Percentiles rank a stretch among this genome's conserved stretches.
These are phyloP conservation scores for Drosophila anomalipes DNA, from an alignment of 2,888 invertebrate species.

Conservation along the genomic window DNA sequence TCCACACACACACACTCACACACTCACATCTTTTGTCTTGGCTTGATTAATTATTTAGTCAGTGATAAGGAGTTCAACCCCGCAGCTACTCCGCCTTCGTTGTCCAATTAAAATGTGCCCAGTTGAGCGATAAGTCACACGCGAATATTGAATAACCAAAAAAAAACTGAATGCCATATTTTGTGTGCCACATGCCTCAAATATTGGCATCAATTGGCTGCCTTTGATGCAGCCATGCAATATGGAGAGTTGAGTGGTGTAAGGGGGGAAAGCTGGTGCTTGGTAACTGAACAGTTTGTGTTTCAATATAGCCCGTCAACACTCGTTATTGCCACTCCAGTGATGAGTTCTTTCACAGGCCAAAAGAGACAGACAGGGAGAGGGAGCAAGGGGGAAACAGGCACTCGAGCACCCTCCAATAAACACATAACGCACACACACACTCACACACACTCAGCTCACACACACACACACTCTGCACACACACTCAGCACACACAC, in stretches of 20 bases:
- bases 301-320: constrained; percentile 69
- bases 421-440: constrained; percentile 17
- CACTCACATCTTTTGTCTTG: constrained; percentile 58
- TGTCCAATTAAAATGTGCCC: constrained; percentile 63
- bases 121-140: constrained; percentile 63
- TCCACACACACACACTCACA: constrained; percentile 10
- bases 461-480: constrained; percentile 11
- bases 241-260: not conserved
- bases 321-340: constrained; percentile 75
- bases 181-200: constrained; percentile 36
- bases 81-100: constrained; percentile 5
- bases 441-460: constrained; percentile 5
- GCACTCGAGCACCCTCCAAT: constrained; percentile 25
- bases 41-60: constrained; percentile 76
- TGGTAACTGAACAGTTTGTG: constrained; percentile 44
- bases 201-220: constrained; percentile 50
- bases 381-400: not conserved
- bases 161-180: constrained; percentile 23
- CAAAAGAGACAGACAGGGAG: constrained; percentile 10
- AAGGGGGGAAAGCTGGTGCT: not conserved
- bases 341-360: constrained; percentile 50
- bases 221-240: constrained; percentile 42
- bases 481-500: constrained; percentile 22
- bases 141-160: constrained; percentile 44
- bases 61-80: constrained; percentile 47